Evolutionary conservation across 2,113 vertebrate genomes (phyloP), one percentile per base, ranked within the genome.

Genomic region (Himantopus leucocephalus): DNA sequence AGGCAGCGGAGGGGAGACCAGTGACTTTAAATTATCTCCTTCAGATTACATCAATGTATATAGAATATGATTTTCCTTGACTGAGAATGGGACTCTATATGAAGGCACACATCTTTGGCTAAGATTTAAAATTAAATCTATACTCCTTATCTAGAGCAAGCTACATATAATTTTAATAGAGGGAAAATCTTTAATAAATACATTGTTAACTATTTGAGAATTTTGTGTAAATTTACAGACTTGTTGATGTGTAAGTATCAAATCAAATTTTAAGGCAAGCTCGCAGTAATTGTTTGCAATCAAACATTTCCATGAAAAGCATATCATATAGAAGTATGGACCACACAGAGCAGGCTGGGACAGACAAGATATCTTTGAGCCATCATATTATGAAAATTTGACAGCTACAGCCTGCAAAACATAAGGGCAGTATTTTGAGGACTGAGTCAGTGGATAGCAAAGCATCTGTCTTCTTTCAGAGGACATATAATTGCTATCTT

Each of bases 341-440:
- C 29, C 7, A 0, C 30, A 10, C 59, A 34, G n/a, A 82, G n/a
- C 20, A 91, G 63, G 19, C 35, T 41, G n/a, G 13, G 37, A 73
- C 35, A 85, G 50, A 85, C 64, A 18, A 21, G 23, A 45, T 94
- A 90, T 90, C 30, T 84, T 90, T 76, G 64, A 70, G 34, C 9
- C 9, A 48, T 22, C 22, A 0, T 23, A 64, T 55, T 2, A 56
- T 12, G 11, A 88, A 72, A 92, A 64, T 34, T 18, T 90, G 75
- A 83, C 45, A 95, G n/a, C 47, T 35, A 55, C 1, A 72, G 34
- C 10, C 82, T 72, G 34, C 26, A 85, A 45, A 90, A 75, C 29
- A 5, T 10, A 37, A 39, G 37, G 70, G n/a, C 30, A 21, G 39
- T 47, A 75, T 55, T 80, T 21, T 92, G 64, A 82, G 41, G 43